Evolutionary conservation across 2,113 vertebrate genomes (phyloP).

Genomic region (Vulpes vulpes): DNA sequence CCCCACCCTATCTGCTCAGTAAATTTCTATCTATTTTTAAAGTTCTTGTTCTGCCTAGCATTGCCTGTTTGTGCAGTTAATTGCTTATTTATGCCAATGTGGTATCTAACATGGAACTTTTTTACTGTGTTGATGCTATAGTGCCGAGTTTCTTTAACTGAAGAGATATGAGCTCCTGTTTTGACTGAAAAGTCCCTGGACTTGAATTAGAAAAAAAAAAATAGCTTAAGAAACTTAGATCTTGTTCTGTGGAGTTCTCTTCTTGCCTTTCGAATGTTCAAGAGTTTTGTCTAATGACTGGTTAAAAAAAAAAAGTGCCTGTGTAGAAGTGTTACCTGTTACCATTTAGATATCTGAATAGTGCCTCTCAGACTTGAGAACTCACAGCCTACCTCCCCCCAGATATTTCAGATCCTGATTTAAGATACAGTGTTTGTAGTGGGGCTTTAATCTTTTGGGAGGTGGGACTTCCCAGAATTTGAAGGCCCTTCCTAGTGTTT

Average conservation of each 20-base stretch:
- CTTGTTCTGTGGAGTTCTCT: not conserved
- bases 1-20: not conserved
- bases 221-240: not conserved
- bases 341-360: constrained; percentile 19
- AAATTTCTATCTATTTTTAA: constrained; percentile 35
- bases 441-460: not conserved
- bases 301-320: not conserved
- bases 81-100: not conserved
- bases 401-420: not conserved
- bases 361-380: constrained; percentile 19
- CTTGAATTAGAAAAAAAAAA: constrained; percentile 35
- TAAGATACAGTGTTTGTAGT: not conserved
- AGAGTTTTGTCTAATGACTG: constrained; percentile 19
- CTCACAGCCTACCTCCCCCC: not conserved
- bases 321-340: not conserved
- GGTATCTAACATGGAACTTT: not conserved
- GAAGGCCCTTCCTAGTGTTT: not conserved
- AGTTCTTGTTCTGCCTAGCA: constrained; percentile 6
- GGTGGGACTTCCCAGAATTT: not conserved
- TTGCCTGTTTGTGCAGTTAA: not conserved
- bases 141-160: constrained; percentile 21
- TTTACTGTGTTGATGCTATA: not conserved
- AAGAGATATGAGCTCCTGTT: not conserved
- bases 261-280: not conserved
- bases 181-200: not conserved